Conservation (phyloP, 2,797 vertebrate species). For the Etheostoma nigrum region DNA sequence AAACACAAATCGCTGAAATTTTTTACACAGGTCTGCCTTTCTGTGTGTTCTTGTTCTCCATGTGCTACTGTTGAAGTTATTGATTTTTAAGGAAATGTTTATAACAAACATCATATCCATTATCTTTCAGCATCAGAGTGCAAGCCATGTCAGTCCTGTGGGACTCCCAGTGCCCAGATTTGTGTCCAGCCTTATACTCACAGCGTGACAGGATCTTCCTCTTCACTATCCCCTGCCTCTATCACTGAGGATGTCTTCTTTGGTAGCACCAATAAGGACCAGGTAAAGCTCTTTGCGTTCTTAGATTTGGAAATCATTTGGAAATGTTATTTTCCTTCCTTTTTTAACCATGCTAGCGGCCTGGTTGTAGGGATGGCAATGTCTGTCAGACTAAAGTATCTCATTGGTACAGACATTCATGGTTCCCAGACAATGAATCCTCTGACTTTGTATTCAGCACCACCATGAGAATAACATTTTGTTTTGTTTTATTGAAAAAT, state of each 20-base stretch:
- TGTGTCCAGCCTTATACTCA: constrained; percentile 35
- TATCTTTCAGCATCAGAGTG: constrained; percentile 87
- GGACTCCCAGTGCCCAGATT: constrained; percentile 36
- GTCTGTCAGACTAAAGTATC: background rate
- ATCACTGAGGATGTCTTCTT: constrained; percentile 85
- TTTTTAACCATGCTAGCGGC: background rate
- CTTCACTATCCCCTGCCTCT: constrained; percentile 81
- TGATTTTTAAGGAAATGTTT: constrained; percentile 3
- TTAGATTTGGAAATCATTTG: too few relatives aligned
- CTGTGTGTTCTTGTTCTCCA: constrained; percentile 5
- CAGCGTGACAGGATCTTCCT: constrained; percentile 69
- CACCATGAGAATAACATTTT: background rate
- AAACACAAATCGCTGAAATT: constrained; percentile 1
- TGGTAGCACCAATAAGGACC: constrained; percentile 82
- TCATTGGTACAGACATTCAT: background rate
- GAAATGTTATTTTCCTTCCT: background rate
- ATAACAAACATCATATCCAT: constrained; percentile 13
- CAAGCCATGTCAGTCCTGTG: constrained; percentile 84
- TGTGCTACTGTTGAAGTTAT: constrained; percentile 12
- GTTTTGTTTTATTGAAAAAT: background rate
- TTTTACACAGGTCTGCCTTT: constrained; percentile 29
- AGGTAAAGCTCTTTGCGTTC: constrained; percentile 77
- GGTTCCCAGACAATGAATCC: background rate
- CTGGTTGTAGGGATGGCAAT: background rate
- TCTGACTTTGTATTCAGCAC: background rate